These are phyloP conservation scores for Linnaemya tessellans DNA, from an alignment of 2,888 invertebrate species.

Conservation along the genomic window DNA sequence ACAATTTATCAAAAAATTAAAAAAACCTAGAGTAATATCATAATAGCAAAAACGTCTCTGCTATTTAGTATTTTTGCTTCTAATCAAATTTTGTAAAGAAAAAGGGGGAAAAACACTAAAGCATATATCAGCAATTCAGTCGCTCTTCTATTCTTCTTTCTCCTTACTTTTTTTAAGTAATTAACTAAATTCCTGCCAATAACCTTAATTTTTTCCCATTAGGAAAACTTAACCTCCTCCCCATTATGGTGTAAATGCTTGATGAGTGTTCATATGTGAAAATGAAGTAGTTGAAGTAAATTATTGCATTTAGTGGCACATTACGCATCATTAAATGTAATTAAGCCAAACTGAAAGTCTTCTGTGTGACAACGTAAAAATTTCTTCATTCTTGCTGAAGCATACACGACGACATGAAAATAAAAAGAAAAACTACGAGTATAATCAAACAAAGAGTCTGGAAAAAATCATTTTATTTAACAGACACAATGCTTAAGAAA, in stretches of 20 bases:
- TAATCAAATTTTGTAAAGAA: no score
- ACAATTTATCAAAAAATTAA: no score
- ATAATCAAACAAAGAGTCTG: neutral
- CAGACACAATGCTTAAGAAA: constrained; percentile 58
- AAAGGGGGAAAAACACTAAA: no score
- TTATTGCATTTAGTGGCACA: constrained; percentile 69
- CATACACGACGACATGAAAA: constrained; percentile 22
- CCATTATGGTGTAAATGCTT: constrained; percentile 5
- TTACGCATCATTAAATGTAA: constrained; percentile 74
- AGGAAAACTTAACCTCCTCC: constrained; percentile 46
- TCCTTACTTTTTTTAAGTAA: neutral
- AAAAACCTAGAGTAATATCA: no score
- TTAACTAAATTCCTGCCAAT: constrained; percentile 18
- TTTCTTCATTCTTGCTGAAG: neutral
- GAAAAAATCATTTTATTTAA: constrained; percentile 50
- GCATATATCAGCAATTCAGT: no score
- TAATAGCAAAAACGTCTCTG: no score
- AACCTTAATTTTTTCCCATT: constrained; percentile 55
- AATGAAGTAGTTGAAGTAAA: constrained; percentile 71
- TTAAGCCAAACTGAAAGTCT: constrained; percentile 70
- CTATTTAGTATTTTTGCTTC: no score
- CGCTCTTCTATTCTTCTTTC: neutral
- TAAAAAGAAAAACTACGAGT: no score
- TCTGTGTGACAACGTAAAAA: constrained; percentile 62
- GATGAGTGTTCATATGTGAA: constrained; percentile 53